Conservation (phyloP, 2,888 invertebrate species). For the Noctua janthe region DNA sequence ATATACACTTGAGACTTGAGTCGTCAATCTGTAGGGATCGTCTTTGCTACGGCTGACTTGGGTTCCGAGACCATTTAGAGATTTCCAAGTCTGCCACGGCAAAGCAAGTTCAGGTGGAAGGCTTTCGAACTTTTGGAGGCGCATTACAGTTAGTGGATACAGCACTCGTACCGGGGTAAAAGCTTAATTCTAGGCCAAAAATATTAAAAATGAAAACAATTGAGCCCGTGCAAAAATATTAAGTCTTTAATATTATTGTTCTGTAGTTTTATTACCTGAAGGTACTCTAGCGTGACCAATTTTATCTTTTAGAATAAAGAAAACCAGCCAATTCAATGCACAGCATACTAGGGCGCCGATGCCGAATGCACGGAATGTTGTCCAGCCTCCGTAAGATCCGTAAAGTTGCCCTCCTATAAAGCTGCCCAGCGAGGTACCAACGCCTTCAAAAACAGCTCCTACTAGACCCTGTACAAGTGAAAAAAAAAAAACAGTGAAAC, state of each 20-base stretch:
- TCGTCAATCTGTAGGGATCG: background rate
- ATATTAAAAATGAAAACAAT: slow-evolving; percentile 3
- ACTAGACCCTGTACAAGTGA: slow-evolving; percentile 92
- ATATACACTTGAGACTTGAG: background rate
- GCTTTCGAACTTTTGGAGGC: background rate
- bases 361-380: slow-evolving; percentile 94
- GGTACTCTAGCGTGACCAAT: slow-evolving; percentile 67
- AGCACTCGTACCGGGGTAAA: background rate
- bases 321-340: slow-evolving; percentile 90
- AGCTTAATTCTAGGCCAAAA: background rate
- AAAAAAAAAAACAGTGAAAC: background rate
- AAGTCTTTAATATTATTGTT: slow-evolving; percentile 31
- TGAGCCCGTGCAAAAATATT: background rate
- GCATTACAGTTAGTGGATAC: background rate
- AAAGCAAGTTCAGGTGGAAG: background rate
- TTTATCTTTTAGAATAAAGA: slow-evolving; percentile 78
- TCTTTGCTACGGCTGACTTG: background rate
- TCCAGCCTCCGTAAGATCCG: slow-evolving; percentile 91
- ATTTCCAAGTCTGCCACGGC: background rate
- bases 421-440: slow-evolving; percentile 95
- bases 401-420: slow-evolving; percentile 94
- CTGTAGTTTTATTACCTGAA: slow-evolving; percentile 80
- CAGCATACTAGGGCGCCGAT: slow-evolving; percentile 92
- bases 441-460: slow-evolving; percentile 96
- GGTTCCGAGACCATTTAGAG: background rate